phyloP scores from a whole-genome alignment of 2,113 vertebrate species.

The Psilopogon haemacephalus region DNA sequence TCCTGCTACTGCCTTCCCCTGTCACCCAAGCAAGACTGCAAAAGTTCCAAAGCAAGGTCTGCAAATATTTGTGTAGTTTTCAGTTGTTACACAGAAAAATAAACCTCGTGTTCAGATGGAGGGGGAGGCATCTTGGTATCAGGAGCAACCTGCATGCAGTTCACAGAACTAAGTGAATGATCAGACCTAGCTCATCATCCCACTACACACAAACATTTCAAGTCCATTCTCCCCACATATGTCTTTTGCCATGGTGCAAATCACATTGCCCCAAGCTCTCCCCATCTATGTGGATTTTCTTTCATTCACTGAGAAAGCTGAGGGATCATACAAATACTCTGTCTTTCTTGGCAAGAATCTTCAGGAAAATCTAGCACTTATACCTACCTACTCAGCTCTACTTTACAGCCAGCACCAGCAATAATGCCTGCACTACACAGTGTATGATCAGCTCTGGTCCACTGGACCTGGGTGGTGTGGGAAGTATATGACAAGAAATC shows the following conservation, averaged over 20 bases:
- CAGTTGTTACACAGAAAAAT: background rate
- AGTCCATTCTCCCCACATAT: background rate
- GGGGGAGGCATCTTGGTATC: background rate
- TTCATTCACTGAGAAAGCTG: background rate
- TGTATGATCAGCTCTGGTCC: background rate
- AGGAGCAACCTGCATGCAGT: background rate
- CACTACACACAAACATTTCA: background rate
- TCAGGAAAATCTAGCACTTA: background rate
- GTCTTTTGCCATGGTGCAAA: background rate
- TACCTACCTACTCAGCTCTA: background rate
- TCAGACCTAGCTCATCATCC: background rate
- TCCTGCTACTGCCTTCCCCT: background rate
- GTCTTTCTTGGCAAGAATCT: background rate
- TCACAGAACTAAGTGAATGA: background rate
- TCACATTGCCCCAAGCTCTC: background rate
- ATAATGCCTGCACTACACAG: background rate
- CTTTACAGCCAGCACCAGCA: background rate
- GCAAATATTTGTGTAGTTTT: background rate
- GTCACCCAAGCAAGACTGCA: too few species aligned
- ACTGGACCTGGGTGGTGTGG: background rate
- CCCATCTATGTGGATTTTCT: background rate
- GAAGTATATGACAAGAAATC: background rate
- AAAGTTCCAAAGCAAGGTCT: background rate
- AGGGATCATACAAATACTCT: background rate
- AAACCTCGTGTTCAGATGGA: fast-evolving